phyloP scores from a whole-genome alignment of 2,888 invertebrate species.

The Lasioglossum lativentre region DNA sequence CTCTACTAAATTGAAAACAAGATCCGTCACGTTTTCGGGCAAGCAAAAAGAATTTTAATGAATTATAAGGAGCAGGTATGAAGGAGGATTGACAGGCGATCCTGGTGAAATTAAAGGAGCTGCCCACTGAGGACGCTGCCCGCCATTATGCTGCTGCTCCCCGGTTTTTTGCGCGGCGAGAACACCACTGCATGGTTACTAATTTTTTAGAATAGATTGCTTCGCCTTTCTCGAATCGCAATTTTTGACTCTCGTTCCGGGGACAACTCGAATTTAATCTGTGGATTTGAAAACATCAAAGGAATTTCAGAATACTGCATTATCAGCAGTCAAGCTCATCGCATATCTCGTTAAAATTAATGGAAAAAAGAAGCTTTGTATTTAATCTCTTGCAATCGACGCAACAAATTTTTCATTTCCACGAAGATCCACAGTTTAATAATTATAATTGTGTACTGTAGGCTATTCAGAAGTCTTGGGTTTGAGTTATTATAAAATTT shows the following conservation, averaged over 20 bases:
- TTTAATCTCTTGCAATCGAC: not conserved
- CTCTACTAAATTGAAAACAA: constrained; percentile 84
- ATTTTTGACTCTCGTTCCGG: too few relatives aligned
- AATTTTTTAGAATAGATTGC: constrained; percentile 36
- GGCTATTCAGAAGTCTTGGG: not conserved
- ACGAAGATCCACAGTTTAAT: not conserved
- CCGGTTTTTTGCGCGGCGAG: constrained; percentile 18
- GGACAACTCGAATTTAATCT: too few relatives aligned
- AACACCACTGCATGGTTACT: constrained; percentile 12
- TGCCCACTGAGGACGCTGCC: constrained; percentile 52
- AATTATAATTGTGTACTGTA: not conserved
- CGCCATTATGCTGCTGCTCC: constrained; percentile 48
- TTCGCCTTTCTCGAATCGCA: not conserved
- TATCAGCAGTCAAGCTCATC: not conserved
- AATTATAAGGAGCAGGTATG: constrained; percentile 81
- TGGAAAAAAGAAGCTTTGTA: not conserved
- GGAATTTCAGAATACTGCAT: too few relatives aligned
- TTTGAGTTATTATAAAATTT: not conserved
- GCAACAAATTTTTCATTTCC: not conserved
- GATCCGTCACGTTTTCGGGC: constrained; percentile 84
- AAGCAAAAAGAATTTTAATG: constrained; percentile 84
- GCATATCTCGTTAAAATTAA: not conserved
- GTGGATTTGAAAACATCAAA: too few relatives aligned
- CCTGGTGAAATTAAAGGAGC: constrained; percentile 62
- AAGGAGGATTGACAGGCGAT: constrained; percentile 63